Conservation (phyloP, 2,888 invertebrate genomes). For the Drosophila emarginata region DNA sequence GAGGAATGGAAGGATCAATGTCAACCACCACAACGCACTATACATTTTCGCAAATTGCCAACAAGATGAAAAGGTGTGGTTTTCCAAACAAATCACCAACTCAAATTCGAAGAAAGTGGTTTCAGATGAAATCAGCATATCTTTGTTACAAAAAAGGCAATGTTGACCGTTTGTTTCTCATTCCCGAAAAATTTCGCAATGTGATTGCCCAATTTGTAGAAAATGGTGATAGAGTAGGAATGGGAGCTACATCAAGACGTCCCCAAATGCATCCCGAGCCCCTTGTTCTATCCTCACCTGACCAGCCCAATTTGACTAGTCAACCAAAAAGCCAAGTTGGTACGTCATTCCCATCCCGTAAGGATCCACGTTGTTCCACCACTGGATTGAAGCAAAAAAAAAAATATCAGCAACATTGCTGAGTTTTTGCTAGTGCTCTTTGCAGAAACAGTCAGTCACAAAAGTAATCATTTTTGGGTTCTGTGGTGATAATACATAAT, state of each 20-base stretch:
- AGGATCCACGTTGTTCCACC: too few relatives aligned
- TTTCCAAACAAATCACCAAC: slow-evolving; percentile 78
- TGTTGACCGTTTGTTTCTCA: slow-evolving; percentile 73
- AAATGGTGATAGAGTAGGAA: slow-evolving; percentile 58
- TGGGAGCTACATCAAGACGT: slow-evolving; percentile 12
- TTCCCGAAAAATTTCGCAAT: slow-evolving; percentile 73
- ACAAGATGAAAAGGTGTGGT: slow-evolving; percentile 73
- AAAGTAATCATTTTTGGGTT: too few relatives aligned
- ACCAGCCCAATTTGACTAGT: too few relatives aligned
- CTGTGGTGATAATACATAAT: too few relatives aligned
- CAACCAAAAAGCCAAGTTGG: too few relatives aligned
- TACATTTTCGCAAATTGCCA: slow-evolving; percentile 77
- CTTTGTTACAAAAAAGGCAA: slow-evolving; percentile 78
- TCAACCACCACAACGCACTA: slow-evolving; percentile 70
- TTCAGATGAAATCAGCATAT: slow-evolving; percentile 80
- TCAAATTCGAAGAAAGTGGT: slow-evolving; percentile 78
- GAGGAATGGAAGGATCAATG: slow-evolving; percentile 59
- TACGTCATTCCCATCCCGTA: too few relatives aligned
- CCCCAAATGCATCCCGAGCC: slow-evolving; percentile 8
- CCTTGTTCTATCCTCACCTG: neutral
- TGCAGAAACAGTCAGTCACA: too few relatives aligned
- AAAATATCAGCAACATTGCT: too few relatives aligned
- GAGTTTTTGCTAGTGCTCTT: too few relatives aligned
- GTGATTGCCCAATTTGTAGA: slow-evolving; percentile 78
- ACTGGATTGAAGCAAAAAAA: too few relatives aligned